phyloP scores from a whole-genome alignment of 1,140 invertebrate species.

The Papilio polytes region DNA sequence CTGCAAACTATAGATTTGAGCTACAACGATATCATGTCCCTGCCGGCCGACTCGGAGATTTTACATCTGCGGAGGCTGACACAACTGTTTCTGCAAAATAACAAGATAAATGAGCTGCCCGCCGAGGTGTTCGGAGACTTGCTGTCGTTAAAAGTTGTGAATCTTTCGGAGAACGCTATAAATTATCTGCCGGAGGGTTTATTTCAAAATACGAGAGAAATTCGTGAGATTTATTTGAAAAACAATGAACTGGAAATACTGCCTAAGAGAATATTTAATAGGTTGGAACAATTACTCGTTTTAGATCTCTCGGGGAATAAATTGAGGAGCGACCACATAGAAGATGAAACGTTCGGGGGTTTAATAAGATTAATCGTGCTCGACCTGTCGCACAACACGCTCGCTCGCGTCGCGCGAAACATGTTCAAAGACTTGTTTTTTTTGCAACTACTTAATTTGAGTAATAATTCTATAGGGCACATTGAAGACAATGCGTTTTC shows the following conservation, averaged over 20 bases:
- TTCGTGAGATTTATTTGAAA: constrained; percentile 90
- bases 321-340: constrained; percentile 88
- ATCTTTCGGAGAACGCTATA: constrained; percentile 90
- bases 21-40: constrained; percentile 87
- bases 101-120: constrained; percentile 88
- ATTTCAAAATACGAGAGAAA: constrained; percentile 87
- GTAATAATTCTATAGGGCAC: constrained; percentile 90
- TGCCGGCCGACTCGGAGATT: constrained; percentile 88
- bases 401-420: constrained; percentile 86
- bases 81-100: constrained; percentile 89
- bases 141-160: constrained; percentile 88
- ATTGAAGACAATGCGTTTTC: constrained; percentile 92
- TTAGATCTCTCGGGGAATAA: constrained; percentile 90
- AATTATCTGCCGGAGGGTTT: constrained; percentile 88
- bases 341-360: constrained; percentile 88
- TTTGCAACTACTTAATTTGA: constrained; percentile 91
- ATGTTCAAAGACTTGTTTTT: constrained; percentile 93
- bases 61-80: constrained; percentile 88
- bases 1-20: constrained; percentile 89
- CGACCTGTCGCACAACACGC: constrained; percentile 88
- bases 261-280: constrained; percentile 87
- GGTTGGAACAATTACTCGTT: constrained; percentile 87
- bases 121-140: constrained; percentile 88
- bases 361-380: constrained; percentile 88
- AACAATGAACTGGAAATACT: constrained; percentile 89